Conservation (phyloP, 2,797 vertebrate species). For the Spondyliosoma cantharus region DNA sequence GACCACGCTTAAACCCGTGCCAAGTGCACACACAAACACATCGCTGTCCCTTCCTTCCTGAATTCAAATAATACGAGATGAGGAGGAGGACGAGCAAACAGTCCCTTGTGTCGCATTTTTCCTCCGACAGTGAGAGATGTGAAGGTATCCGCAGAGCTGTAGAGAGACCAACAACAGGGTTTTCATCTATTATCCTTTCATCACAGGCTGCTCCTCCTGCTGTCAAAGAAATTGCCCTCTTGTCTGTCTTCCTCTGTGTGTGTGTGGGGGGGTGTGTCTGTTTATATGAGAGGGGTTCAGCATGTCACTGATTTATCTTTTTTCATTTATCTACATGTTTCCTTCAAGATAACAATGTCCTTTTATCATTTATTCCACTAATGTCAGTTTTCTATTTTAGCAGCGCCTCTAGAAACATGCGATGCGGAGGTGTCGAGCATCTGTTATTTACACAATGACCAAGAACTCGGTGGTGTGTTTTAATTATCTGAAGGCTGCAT, state of each 20-base stretch:
- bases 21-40: background rate
- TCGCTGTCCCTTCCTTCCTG: conserved; percentile 15
- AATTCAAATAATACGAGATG: conserved; percentile 16
- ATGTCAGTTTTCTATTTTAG: conserved; percentile 40
- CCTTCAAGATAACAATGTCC: background rate
- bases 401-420: conserved; percentile 8
- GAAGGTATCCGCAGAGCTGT: conserved; percentile 26
- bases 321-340: conserved; percentile 4
- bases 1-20: background rate
- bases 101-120: conserved; percentile 19
- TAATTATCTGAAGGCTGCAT: background rate
- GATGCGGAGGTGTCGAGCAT: conserved; percentile 53
- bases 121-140: conserved; percentile 26
- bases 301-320: background rate
- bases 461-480: conserved; percentile 14
- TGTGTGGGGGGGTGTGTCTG: background rate
- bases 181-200: conserved; percentile 47
- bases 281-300: background rate
- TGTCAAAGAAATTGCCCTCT: conserved; percentile 31
- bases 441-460: conserved; percentile 48
- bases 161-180: conserved; percentile 21
- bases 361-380: conserved; percentile 4
- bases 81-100: conserved; percentile 34
- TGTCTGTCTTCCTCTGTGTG: conserved; percentile 10
- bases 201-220: conserved; percentile 35